phyloP scores from a whole-genome alignment of 2,888 invertebrate genomes.

The Tetranychus piercei region DNA sequence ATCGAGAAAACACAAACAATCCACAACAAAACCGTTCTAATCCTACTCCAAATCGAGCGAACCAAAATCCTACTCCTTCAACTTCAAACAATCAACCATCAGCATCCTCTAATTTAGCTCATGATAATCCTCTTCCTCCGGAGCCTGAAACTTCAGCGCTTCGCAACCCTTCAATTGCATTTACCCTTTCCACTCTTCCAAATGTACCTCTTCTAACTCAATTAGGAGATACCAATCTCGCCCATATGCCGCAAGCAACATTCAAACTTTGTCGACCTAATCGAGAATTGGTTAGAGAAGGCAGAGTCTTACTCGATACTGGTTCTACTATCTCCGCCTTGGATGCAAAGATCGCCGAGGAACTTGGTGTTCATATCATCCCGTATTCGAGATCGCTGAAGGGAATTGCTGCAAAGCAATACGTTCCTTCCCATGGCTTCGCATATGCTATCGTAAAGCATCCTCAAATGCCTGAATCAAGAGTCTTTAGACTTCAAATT shows the following conservation, averaged over 20 bases:
- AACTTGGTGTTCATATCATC: background rate
- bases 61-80: too few species aligned
- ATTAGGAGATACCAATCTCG: background rate
- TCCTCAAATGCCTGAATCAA: background rate
- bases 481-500: background rate
- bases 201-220: background rate
- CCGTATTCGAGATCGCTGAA: background rate
- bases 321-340: background rate
- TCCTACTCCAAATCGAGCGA: too few species aligned
- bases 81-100: too few species aligned
- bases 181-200: too few species aligned
- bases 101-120: too few species aligned
- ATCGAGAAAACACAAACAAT: too few species aligned
- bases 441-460: background rate
- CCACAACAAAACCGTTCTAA: too few species aligned
- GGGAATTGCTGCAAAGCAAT: background rate
- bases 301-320: background rate
- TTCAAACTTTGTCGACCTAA: background rate
- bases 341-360: background rate
- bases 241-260: background rate
- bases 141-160: too few species aligned
- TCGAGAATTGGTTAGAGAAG: background rate
- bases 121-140: too few species aligned
- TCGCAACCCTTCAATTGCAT: rapidly evolving
- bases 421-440: background rate